Percentiles rank a stretch among this genome's conserved stretches.
phyloP scores from a whole-genome alignment of 2,113 vertebrate genomes.

The Calyptomena viridis region DNA sequence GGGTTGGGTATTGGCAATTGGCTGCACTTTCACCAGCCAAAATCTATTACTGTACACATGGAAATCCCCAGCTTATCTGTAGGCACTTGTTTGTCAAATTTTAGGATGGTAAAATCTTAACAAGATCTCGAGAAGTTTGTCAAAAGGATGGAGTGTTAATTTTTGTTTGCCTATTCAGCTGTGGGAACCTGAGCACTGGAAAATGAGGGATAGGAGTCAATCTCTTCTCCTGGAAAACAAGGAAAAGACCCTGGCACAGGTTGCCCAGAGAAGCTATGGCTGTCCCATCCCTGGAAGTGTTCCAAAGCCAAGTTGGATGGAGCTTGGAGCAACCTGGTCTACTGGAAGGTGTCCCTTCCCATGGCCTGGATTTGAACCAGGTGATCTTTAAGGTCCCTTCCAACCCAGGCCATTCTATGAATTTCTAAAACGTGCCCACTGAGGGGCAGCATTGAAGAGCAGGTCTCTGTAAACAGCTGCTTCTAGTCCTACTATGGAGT shows the following conservation, averaged over 20 bases:
- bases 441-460: constrained; percentile 55
- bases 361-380: neutral
- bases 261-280: neutral
- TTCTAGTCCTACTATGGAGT: neutral
- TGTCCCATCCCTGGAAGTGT: neutral
- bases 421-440: constrained; percentile 34
- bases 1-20: constrained; percentile 51
- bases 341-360: neutral
- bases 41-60: constrained; percentile 70
- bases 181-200: neutral
- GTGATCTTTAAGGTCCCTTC: neutral
- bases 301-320: accelerated
- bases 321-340: neutral
- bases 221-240: neutral
- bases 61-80: constrained; percentile 72
- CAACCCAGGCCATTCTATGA: neutral
- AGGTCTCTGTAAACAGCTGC: neutral
- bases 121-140: neutral
- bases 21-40: constrained; percentile 54
- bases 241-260: neutral
- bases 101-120: neutral
- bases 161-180: neutral
- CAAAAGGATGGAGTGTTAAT: neutral
- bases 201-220: neutral
- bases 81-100: neutral